Evolutionary conservation across 2,113 vertebrate species (phyloP).

Genomic region (Mormoops blainvillei): DNA sequence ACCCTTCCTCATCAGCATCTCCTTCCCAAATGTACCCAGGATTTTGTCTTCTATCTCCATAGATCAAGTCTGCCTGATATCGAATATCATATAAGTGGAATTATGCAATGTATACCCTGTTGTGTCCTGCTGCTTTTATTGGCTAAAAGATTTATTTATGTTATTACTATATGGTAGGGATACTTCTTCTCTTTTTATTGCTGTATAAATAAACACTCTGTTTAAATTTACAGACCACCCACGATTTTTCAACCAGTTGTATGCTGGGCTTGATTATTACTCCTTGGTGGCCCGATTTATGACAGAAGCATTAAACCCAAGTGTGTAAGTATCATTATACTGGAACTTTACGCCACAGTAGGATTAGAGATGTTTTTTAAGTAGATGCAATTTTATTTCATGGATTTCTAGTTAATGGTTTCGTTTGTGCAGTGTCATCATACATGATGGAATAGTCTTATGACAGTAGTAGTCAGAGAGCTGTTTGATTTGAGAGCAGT

Average conservation of each 20-base stretch:
- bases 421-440: background rate
- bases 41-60: background rate
- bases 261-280: conserved; percentile 88
- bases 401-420: background rate
- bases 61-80: background rate
- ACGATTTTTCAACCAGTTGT: conserved; percentile 90
- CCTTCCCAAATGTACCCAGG: background rate
- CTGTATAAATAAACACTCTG: conserved; percentile 25
- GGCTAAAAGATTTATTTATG: background rate
- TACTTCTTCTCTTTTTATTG: background rate
- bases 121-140: background rate
- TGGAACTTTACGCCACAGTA: background rate
- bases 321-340: conserved; percentile 83
- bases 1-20: background rate
- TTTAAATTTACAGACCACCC: conserved; percentile 84
- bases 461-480: background rate
- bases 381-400: background rate
- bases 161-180: background rate
- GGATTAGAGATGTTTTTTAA: background rate
- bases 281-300: conserved; percentile 88
- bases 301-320: conserved; percentile 88
- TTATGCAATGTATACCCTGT: background rate
- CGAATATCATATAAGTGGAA: background rate
- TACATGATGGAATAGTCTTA: background rate
- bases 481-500: background rate